Evolutionary conservation across 1,140 invertebrate species (phyloP).

Genomic region (Phortica variegata): DNA sequence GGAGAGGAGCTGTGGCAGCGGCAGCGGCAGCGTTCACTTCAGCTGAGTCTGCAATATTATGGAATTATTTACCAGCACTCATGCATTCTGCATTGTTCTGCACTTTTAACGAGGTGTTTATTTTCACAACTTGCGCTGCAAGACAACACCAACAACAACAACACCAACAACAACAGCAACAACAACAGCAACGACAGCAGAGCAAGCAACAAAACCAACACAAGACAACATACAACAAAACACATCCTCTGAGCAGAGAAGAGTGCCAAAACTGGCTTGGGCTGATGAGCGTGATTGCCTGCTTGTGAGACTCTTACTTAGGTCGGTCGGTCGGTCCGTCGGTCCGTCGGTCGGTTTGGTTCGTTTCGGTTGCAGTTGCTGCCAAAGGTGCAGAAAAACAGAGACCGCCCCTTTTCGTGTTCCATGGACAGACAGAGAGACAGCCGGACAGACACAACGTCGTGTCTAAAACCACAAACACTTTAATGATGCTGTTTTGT

Average conservation of each 20-base stretch:
- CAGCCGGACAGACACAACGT: conserved; percentile 4
- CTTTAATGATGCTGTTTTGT: conserved; percentile 56
- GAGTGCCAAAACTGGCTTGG: too few relatives aligned
- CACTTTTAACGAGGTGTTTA: conserved; percentile 56
- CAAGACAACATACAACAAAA: background rate
- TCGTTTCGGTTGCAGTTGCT: conserved; percentile 24
- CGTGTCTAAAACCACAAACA: conserved; percentile 52
- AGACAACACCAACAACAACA: conserved; percentile 25
- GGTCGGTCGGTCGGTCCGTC: background rate
- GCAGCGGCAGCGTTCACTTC: too few relatives aligned
- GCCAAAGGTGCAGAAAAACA: conserved; percentile 49
- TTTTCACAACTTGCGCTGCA: conserved; percentile 47
- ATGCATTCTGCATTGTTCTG: conserved; percentile 51
- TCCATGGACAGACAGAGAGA: conserved; percentile 13
- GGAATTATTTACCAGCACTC: too few relatives aligned
- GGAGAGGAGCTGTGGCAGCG: conserved; percentile 1
- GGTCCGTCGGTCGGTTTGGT: conserved; percentile 9
- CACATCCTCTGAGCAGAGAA: background rate
- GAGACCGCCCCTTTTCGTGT: conserved; percentile 47
- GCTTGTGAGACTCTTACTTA: background rate
- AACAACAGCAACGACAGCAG: background rate
- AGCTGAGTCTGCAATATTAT: too few relatives aligned
- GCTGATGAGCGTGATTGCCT: background rate
- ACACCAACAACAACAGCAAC: conserved; percentile 15
- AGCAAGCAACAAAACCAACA: too few relatives aligned